Conservation (phyloP, 2,113 vertebrate genomes). For the Danio rerio region GRCz12tu NC_133194.1:40033501-40034000, state of each 20-base stretch:
- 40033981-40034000: no score
- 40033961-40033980: no score
- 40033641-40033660: conserved; percentile 30
- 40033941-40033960: no score
- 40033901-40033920: no score
- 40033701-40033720: background rate
- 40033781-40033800: background rate
- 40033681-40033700: conserved; percentile 1
- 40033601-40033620: background rate
- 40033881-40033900: no score
- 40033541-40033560: background rate
- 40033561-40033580: background rate
- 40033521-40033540: background rate
- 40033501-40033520: background rate
- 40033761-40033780: conserved; percentile 20
- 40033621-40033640: conserved; percentile 35
- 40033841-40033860: no score
- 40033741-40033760: conserved; percentile 26
- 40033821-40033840: background rate
- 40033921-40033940: no score
- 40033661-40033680: background rate
- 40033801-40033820: background rate
- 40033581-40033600: conserved; percentile 12
- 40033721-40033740: background rate
- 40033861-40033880: no score